Evolutionary conservation across 1,140 invertebrate genomes (phyloP).

Genomic region (Tribolium madens): DNA sequence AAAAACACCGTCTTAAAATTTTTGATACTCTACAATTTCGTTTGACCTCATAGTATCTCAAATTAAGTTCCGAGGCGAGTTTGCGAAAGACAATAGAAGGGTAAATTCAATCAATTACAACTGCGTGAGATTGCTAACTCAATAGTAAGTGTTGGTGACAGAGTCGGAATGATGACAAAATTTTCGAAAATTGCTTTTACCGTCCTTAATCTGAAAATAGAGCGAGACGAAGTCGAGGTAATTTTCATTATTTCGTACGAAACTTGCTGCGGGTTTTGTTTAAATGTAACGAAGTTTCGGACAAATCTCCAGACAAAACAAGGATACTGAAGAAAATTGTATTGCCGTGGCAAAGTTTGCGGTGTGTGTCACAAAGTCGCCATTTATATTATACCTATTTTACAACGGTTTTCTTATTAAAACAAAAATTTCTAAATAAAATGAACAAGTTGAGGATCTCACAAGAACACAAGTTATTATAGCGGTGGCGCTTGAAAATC

Average conservation of each 20-base stretch:
- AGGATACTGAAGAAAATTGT: conserved; percentile 23
- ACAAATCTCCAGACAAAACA: conserved; percentile 36
- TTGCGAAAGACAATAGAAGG: conserved; percentile 30
- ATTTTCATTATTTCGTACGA: conserved; percentile 16
- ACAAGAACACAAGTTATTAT: no score
- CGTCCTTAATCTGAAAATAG: conserved; percentile 9
- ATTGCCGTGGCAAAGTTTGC: conserved; percentile 7
- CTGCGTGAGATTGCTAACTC: conserved; percentile 33
- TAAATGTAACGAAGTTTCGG: conserved; percentile 35
- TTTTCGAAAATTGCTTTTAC: conserved; percentile 33
- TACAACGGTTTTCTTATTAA: background rate
- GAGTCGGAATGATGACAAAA: conserved; percentile 8
- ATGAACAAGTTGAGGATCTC: background rate
- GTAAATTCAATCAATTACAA: conserved; percentile 35
- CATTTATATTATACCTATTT: background rate
- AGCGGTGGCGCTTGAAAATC: no score
- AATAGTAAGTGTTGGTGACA: conserved; percentile 12
- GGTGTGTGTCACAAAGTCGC: background rate
- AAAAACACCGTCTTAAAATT: background rate
- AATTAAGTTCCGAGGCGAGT: conserved; percentile 8
- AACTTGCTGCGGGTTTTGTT: conserved; percentile 27
- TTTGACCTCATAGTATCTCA: background rate
- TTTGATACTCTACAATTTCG: background rate
- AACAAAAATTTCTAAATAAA: background rate
- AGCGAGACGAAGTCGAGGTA: background rate